Base-by-base conservation (phyloP, 2,797 vertebrate genomes). In the Mus minutoides region DNA sequence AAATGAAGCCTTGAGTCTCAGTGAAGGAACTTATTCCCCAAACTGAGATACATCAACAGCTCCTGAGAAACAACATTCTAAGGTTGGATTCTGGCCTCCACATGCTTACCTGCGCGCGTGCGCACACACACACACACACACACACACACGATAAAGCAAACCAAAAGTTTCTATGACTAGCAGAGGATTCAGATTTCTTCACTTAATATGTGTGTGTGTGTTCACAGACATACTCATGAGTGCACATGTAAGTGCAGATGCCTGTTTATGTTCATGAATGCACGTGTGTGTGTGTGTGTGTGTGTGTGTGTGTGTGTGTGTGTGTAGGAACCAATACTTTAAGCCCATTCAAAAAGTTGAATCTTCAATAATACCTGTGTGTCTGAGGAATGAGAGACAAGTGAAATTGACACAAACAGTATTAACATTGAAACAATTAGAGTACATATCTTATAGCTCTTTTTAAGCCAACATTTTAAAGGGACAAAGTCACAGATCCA, bases 371-470 rank as follows among this genome's bases (percentile, higher is more conserved):
- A 43, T 19, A 64, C 29, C 80, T 34, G 67, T 34, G 78, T 96
- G 37, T 90, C 71, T 67, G 90, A 91, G 80, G 93, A 90, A 64
- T 93, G 13, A 91, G 93, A 95, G 73, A 52, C 76, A 49, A 95
- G 43, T 6, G 10, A 54, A 21, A 86, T 17, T 69, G 69, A 89
- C 37, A 88, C 24, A 90, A 92, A 91, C 9, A 62, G 31, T 49
- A 92, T 60, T 40, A 92, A 69, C 69, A 56, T 0, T 34, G 52
- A 79, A 67, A 34, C 67, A 89, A 91, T 62, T 46, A 58, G 46
- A 91, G 64, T 56, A 92, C 56, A 94, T 87, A 89, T 88, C 93
- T 83, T 75, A 84, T 29, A 71, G 11, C 31, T 91, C 34, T 52
- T 88, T 86, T 46, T 19, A 92, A 96, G 43, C 49, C 37, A 93